These are phyloP conservation scores for Manis crassicaudata DNA, from an alignment of 2,797 vertebrate species.

Conservation along the genomic window DNA sequence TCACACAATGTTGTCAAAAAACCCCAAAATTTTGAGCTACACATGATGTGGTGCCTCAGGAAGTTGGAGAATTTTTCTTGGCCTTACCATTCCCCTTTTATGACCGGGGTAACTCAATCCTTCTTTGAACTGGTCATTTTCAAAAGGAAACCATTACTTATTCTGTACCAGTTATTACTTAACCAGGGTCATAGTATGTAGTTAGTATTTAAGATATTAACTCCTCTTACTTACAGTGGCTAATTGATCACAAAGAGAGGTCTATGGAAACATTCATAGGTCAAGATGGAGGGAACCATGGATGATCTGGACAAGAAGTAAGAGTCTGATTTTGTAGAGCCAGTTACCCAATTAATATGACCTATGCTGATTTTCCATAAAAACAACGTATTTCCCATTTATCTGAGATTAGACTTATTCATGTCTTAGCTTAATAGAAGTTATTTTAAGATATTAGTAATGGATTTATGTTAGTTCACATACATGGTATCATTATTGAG, in stretches of 20 bases:
- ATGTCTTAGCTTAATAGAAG: background rate
- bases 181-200: background rate
- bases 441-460: slow-evolving; percentile 13
- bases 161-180: background rate
- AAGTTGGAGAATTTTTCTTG: background rate
- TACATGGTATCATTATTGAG: background rate
- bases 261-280: background rate
- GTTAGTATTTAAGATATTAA: background rate
- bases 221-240: background rate
- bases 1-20: background rate
- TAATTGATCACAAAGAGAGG: background rate
- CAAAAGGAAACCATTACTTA: slow-evolving; percentile 3
- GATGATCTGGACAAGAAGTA: background rate
- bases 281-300: background rate
- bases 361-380: background rate
- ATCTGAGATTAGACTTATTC: background rate
- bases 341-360: background rate
- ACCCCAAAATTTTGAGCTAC: background rate
- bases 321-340: background rate
- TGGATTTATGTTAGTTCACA: background rate
- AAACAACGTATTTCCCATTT: background rate
- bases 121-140: slow-evolving; percentile 7
- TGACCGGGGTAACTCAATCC: background rate
- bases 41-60: background rate
- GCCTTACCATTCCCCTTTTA: background rate